phyloP scores from a whole-genome alignment of 2,797 vertebrate genomes.

The Hippoglossus hippoglossus region DNA sequence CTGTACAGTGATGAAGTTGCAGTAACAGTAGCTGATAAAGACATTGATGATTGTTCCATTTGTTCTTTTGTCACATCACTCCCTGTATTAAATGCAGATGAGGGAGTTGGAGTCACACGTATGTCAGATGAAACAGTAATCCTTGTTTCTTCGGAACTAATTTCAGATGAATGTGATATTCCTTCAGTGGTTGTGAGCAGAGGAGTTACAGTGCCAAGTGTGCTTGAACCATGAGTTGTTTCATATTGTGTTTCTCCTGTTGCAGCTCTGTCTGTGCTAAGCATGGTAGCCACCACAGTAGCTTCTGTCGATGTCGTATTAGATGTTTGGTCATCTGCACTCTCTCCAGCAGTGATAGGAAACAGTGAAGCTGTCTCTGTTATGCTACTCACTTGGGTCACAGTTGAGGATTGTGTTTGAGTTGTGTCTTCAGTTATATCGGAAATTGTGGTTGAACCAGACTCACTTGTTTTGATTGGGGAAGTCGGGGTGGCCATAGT shows the following conservation, averaged over 20 bases:
- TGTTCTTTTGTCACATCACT: constrained; percentile 4
- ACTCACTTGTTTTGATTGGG: constrained; percentile 10
- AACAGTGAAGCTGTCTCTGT: neutral
- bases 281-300: neutral
- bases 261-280: constrained; percentile 1
- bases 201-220: neutral
- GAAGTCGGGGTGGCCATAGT: constrained; percentile 1
- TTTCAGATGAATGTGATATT: neutral
- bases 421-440: constrained; percentile 1
- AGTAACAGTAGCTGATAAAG: neutral
- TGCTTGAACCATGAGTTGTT: constrained; percentile 2
- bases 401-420: constrained; percentile 13
- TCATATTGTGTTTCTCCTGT: neutral
- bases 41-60: neutral
- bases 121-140: neutral
- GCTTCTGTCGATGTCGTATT: neutral
- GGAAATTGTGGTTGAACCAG: neutral
- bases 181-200: neutral
- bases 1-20: neutral
- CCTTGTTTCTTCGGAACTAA: neutral
- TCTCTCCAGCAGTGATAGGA: neutral
- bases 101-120: too few relatives aligned
- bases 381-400: neutral
- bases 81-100: too few relatives aligned
- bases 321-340: constrained; percentile 25